Conservation (phyloP, 2,113 vertebrate species). For the Trinectes maculatus region DNA sequence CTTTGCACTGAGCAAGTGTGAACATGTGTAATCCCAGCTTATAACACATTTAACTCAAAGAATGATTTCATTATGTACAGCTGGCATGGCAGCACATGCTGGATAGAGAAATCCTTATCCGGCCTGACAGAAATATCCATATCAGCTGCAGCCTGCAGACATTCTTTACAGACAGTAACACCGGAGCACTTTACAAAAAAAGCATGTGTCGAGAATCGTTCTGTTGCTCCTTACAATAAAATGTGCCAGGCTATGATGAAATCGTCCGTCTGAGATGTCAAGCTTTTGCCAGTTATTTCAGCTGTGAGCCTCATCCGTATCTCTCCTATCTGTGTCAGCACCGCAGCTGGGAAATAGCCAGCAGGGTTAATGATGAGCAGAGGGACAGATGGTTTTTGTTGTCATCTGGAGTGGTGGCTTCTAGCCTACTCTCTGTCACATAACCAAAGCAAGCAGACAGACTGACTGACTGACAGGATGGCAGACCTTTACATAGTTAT, state of each 20-base stretch:
- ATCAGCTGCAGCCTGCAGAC: slow-evolving; percentile 20
- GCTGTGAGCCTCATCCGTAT: slow-evolving; percentile 38
- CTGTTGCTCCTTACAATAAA: slow-evolving; percentile 37
- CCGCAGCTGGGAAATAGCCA: slow-evolving; percentile 47
- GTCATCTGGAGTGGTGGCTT: slow-evolving; percentile 66
- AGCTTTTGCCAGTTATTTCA: slow-evolving; percentile 45
- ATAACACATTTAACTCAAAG: slow-evolving; percentile 11
- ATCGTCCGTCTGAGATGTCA: slow-evolving; percentile 38
- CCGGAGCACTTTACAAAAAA: slow-evolving; percentile 4
- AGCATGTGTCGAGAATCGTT: slow-evolving; percentile 45
- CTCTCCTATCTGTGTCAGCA: slow-evolving; percentile 46
- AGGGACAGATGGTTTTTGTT: slow-evolving; percentile 67
- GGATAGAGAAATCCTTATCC: slow-evolving; percentile 21
- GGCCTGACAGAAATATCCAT: slow-evolving; percentile 41
- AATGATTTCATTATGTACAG: slow-evolving; percentile 25
- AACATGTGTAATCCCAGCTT: slow-evolving; percentile 25
- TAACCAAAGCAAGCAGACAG: slow-evolving; percentile 33
- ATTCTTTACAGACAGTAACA: slow-evolving; percentile 29
- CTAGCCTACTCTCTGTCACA: slow-evolving; percentile 50
- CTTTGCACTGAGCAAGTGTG: slow-evolving; percentile 27
- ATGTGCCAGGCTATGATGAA: slow-evolving; percentile 39
- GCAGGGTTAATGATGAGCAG: slow-evolving; percentile 69
- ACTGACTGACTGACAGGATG: slow-evolving; percentile 14
- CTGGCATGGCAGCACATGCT: slow-evolving; percentile 10
- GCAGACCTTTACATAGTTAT: slow-evolving; percentile 22